Evolutionary conservation across 2,888 invertebrate species (phyloP).

Genomic region (Baronia brevicornis): DNA sequence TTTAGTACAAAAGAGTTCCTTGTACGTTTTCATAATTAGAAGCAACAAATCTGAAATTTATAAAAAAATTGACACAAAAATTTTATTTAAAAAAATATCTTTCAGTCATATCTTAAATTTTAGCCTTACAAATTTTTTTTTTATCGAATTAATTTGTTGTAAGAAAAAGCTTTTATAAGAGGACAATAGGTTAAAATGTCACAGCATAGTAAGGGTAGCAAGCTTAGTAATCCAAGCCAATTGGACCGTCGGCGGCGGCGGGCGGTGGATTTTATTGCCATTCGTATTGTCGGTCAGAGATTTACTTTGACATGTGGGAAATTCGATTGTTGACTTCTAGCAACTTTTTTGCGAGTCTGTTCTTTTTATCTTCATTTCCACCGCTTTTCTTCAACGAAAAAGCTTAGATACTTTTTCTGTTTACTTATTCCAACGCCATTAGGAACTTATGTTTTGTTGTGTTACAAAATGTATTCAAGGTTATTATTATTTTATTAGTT

Average conservation of each 20-base stretch:
- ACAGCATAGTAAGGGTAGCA: conserved; percentile 38
- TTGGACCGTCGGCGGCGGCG: conserved; percentile 37
- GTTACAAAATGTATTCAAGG: no score
- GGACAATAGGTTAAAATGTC: background rate
- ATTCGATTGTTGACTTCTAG: conserved; percentile 65
- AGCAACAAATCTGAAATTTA: no score
- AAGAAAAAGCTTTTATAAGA: background rate
- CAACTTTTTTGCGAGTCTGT: conserved; percentile 38
- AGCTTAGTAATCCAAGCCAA: conserved; percentile 58
- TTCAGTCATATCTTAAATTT: no score
- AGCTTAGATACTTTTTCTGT: conserved; percentile 31
- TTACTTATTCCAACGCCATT: no score
- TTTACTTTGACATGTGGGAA: conserved; percentile 70
- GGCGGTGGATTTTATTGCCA: conserved; percentile 66
- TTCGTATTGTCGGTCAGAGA: conserved; percentile 69
- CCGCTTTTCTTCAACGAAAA: conserved; percentile 32
- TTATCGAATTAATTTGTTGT: conserved; percentile 1
- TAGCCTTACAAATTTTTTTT: no score
- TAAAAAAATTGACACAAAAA: no score
- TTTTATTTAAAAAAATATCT: no score
- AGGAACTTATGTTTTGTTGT: no score
- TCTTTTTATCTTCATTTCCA: conserved; percentile 34
- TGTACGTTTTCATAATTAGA: no score
- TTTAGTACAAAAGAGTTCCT: no score
- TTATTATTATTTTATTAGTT: no score